A percentile compares a stretch with the other conserved stretches of the same genome.
phyloP scores from a whole-genome alignment of 1,140 invertebrate species.

The Caenorhabditis briggsae region DNA sequence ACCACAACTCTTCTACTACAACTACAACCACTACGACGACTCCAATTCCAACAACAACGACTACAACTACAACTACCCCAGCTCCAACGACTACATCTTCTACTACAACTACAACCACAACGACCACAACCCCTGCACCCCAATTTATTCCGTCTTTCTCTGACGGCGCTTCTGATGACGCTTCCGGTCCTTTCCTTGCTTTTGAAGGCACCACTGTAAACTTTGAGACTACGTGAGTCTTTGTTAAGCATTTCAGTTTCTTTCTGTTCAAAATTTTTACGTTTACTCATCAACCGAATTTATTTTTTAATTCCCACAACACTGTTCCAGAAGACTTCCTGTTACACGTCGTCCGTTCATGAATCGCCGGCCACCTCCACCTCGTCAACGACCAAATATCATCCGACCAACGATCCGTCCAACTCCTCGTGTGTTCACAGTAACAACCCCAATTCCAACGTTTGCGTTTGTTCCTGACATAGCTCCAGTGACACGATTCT shows the following conservation, averaged over 20 bases:
- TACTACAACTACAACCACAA: background rate
- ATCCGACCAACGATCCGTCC: constrained; percentile 48
- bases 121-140: background rate
- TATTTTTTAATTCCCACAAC: background rate
- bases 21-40: background rate
- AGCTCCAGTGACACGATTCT: constrained; percentile 22
- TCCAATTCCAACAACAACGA: constrained; percentile 28
- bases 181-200: constrained; percentile 2
- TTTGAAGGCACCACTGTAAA: constrained; percentile 55
- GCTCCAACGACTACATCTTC: background rate
- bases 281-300: constrained; percentile 22
- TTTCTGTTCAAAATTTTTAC: background rate
- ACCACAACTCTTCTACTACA: background rate
- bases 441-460: constrained; percentile 46
- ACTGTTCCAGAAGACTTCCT: constrained; percentile 44
- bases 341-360: constrained; percentile 10
- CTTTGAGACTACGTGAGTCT: constrained; percentile 50
- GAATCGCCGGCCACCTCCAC: constrained; percentile 49
- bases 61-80: constrained; percentile 7
- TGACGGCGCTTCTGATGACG: constrained; percentile 37
- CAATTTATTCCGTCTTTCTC: constrained; percentile 38
- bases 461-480: constrained; percentile 35
- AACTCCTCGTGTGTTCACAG: constrained; percentile 46
- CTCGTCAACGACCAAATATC: constrained; percentile 49
- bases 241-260: constrained; percentile 10